Base-by-base conservation (phyloP, 2,113 vertebrate genomes). In the Spilogale gracilis region DNA sequence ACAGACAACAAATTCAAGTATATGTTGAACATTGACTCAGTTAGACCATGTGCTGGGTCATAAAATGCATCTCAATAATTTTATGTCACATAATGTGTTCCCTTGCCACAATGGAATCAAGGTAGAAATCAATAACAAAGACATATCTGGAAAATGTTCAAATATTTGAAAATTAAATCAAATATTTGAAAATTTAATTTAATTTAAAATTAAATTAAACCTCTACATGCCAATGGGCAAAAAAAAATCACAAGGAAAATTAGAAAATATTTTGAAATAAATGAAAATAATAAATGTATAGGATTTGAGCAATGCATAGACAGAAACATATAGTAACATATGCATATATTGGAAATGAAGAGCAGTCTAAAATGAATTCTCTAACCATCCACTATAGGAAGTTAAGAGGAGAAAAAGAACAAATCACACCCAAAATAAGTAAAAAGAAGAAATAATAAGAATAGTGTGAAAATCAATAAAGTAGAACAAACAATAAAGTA, bases 241-340 rank as follows among this genome's bases (percentile, higher is more conserved):
- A 69, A 91, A 54, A 38, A 27, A 52, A 18, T 65, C 89, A 67
- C 14, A 91, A 27, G 17, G 20, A 38, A 79, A 38, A 16, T 56
- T n/a, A 45, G 76, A 80, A 67, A 91, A 54, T 80, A 56, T 67
- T 67, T 80, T 67, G 61, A 65, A 81, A 91, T 50, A 92, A 92
- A 32, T n/a, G 25, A 92, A 92, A 92, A 71, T 92, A 5, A 32
- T 71, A 71, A 71, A 58, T 71, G n/a, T 58, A 18, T 2, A 32
- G 30, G 52, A 82, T 58, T 17, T 81, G 80, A 30, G 20, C 52
- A 48, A 48, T 82, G 38, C 65, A 82, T 48, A 82, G n/a, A 48
- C 56, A 82, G 38, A 69, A 82, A 32, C 14, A 23, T 16, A 43
- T 20, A 89, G 54, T 32, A 45, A 45, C 32, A 16, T 6, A 71